Conservation (phyloP, 2,113 vertebrate species). For the Spea multiplicata region DNA sequence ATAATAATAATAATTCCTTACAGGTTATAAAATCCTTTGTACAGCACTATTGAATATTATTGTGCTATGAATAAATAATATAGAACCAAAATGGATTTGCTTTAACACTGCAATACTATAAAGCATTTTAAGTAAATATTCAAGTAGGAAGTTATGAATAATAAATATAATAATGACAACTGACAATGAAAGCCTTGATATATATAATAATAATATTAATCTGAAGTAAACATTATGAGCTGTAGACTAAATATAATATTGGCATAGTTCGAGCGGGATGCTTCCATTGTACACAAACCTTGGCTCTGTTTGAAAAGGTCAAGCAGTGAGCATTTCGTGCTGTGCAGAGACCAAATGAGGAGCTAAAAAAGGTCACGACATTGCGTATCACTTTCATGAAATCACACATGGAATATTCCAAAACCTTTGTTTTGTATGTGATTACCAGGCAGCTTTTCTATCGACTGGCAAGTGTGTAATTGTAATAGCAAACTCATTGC, state of each 20-base stretch:
- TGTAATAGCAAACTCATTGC: conserved; percentile 28
- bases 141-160: not conserved
- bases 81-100: too few species aligned
- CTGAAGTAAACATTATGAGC: not conserved
- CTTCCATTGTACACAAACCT: not conserved
- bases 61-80: too few species aligned
- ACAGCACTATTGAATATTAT: too few species aligned
- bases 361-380: conserved; percentile 36
- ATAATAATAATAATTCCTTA: too few species aligned
- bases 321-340: conserved; percentile 21
- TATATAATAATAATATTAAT: not conserved
- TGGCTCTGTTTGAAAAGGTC: conserved; percentile 21
- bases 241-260: conserved; percentile 34
- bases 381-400: conserved; percentile 44
- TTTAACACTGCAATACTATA: too few species aligned
- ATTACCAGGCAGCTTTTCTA: conserved; percentile 22
- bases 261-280: not conserved
- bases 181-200: conserved; percentile 4
- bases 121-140: too few species aligned
- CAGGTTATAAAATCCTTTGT: too few species aligned
- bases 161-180: not conserved
- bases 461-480: conserved; percentile 39
- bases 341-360: conserved; percentile 23
- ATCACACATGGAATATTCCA: conserved; percentile 31
- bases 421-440: conserved; percentile 34